Conservation (phyloP, 1,140 invertebrate species). For the Maconellicoccus hirsutus region DNA sequence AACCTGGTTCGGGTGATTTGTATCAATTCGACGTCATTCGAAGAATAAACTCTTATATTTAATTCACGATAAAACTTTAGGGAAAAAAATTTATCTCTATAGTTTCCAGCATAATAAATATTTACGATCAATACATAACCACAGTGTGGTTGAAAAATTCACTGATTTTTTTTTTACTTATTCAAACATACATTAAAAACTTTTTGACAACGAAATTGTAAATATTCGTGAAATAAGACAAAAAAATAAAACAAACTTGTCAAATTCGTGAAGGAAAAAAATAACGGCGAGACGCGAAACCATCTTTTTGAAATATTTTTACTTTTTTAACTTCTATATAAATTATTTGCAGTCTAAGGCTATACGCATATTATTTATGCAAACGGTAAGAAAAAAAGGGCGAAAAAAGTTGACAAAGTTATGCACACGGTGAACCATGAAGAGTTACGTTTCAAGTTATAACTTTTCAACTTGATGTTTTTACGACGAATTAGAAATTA, state of each 20-base stretch:
- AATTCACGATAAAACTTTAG: no score
- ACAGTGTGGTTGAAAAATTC: no score
- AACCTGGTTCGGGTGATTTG: no score
- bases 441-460: background rate
- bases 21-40: no score
- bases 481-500: background rate
- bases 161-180: background rate
- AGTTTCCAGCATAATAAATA: no score
- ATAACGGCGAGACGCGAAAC: background rate
- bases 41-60: no score
- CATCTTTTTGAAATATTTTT: background rate
- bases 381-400: background rate
- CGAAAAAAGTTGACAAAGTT: conserved; percentile 6
- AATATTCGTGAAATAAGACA: background rate
- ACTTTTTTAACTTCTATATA: background rate
- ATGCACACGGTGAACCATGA: background rate
- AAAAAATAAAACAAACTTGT: background rate
- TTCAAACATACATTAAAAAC: background rate
- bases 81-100: no score
- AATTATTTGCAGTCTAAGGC: background rate
- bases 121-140: no score
- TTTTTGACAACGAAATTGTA: background rate
- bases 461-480: conserved; percentile 4
- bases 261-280: background rate
- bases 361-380: background rate